These are phyloP conservation scores for Drosophila kuntzei DNA, from an alignment of 2,888 invertebrate species.

Conservation along the genomic window DNA sequence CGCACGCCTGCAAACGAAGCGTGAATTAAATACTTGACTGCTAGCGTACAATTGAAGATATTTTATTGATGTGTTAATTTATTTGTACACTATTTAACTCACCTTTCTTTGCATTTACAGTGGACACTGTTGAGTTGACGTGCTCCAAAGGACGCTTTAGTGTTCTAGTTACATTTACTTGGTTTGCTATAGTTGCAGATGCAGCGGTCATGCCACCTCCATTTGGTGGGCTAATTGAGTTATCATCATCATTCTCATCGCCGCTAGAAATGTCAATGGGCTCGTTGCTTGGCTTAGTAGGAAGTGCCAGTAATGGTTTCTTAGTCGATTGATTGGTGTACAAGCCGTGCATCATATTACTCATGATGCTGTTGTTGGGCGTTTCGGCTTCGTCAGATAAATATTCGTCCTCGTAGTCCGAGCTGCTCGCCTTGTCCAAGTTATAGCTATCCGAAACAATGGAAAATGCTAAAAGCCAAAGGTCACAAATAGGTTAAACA, in stretches of 20 bases:
- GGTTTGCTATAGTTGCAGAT: not conserved
- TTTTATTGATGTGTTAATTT: not conserved
- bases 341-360: conserved; percentile 85
- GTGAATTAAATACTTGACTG: conserved; percentile 27
- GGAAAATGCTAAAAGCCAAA: conserved; percentile 87
- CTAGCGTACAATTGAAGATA: not conserved
- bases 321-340: conserved; percentile 83
- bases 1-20: conserved; percentile 18
- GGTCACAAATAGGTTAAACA: not conserved
- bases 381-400: conserved; percentile 50
- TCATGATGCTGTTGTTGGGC: conserved; percentile 78
- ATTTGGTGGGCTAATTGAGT: conserved; percentile 42
- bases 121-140: not conserved
- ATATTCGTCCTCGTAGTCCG: conserved; percentile 86
- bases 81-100: conserved; percentile 2
- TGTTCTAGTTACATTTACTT: conserved; percentile 12
- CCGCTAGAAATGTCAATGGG: conserved; percentile 93
- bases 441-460: conserved; percentile 90
- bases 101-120: conserved; percentile 57
- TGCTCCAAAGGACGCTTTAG: conserved; percentile 46
- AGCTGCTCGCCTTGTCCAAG: conserved; percentile 85
- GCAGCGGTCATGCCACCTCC: conserved; percentile 33
- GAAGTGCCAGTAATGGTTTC: conserved; percentile 59
- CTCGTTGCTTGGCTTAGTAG: conserved; percentile 85
- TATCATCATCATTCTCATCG: conserved; percentile 88